Evolutionary conservation across 2,888 invertebrate genomes (phyloP).

Genomic region (Eristalinus sepulchralis): DNA sequence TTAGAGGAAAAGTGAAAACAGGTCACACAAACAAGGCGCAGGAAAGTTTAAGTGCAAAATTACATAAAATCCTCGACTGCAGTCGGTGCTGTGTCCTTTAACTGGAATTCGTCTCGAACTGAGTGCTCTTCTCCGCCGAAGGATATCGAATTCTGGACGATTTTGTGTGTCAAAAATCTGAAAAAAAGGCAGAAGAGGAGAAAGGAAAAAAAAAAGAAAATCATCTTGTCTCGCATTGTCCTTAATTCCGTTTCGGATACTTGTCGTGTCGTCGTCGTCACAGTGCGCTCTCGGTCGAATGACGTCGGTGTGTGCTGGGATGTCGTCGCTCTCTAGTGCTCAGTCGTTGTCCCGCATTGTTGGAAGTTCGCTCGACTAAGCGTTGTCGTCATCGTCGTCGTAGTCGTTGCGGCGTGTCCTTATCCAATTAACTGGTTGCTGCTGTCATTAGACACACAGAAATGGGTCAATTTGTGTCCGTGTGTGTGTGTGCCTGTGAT

Average conservation of each 20-base stretch:
- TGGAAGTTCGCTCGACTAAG: constrained; percentile 19
- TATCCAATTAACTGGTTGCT: constrained; percentile 41
- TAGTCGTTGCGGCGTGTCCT: not conserved
- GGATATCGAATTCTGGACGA: not conserved
- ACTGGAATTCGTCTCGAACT: not conserved
- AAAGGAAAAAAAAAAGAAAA: constrained; percentile 6
- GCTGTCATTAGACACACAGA: constrained; percentile 28
- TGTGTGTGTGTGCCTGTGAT: constrained; percentile 33
- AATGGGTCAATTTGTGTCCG: constrained; percentile 57
- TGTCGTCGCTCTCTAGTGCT: constrained; percentile 48
- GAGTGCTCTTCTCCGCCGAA: not conserved
- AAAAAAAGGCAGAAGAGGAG: too few species aligned
- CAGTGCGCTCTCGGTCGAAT: not conserved
- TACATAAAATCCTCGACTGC: constrained; percentile 37
- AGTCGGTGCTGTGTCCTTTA: not conserved
- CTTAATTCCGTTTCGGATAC: constrained; percentile 45
- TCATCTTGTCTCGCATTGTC: constrained; percentile 49
- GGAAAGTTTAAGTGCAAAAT: constrained; percentile 43
- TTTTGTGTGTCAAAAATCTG: constrained; percentile 21
- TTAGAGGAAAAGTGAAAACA: constrained; percentile 50
- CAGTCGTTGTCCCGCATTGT: constrained; percentile 47
- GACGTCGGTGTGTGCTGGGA: constrained; percentile 10
- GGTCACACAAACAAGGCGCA: constrained; percentile 46
- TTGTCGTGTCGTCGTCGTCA: not conserved
- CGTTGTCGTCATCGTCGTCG: not conserved